Conservation (phyloP, 1,140 invertebrate species). For the Lordiphosa clarofinis region DNA sequence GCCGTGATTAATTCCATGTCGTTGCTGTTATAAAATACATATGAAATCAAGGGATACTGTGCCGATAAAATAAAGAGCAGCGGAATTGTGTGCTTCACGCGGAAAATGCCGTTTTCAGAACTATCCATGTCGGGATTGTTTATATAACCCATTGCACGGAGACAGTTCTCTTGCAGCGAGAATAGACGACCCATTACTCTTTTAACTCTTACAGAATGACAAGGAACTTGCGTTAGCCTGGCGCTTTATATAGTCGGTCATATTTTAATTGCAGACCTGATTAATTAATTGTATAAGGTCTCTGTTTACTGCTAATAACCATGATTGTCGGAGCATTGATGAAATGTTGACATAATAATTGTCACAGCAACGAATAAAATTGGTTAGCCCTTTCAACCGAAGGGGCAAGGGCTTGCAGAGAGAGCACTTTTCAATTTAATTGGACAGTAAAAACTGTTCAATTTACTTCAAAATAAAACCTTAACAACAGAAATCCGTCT, state of each 20-base stretch:
- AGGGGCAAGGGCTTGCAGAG: too few relatives aligned
- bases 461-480: too few relatives aligned
- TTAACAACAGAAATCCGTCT: too few relatives aligned
- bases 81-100: conserved; percentile 35
- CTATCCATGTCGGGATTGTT: conserved; percentile 1
- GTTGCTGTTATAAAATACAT: conserved; percentile 50
- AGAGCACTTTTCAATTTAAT: too few relatives aligned
- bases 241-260: conserved; percentile 11
- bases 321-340: conserved; percentile 35
- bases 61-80: conserved; percentile 62
- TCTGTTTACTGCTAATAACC: conserved; percentile 39
- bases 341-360: conserved; percentile 50
- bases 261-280: conserved; percentile 49
- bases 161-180: conserved; percentile 49
- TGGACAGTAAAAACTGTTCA: too few relatives aligned
- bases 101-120: not conserved
- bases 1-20: conserved; percentile 63
- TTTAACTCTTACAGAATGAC: conserved; percentile 2
- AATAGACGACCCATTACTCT: conserved; percentile 42
- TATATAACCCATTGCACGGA: conserved; percentile 50
- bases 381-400: not conserved
- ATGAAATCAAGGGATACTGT: conserved; percentile 60
- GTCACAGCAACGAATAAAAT: conserved; percentile 27
- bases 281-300: conserved; percentile 48
- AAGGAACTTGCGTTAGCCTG: not conserved